Conservation (phyloP, 2,888 invertebrate species). For the Diploptera punctata region DNA sequence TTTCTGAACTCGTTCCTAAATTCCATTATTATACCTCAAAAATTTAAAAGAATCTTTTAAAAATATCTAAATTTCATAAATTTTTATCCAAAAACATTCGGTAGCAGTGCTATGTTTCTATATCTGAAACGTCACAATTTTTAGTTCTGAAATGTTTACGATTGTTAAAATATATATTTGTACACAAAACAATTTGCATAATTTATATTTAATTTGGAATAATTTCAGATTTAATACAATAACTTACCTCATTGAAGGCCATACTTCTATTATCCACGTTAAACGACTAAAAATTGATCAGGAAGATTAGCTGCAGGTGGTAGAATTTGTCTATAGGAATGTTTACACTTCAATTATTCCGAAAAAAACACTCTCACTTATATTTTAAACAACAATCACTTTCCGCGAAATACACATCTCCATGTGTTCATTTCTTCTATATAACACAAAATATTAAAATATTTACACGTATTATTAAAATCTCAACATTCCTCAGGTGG, state of each 20-base stretch:
- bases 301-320: constrained; percentile 26
- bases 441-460: neutral
- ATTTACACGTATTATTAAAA: constrained; percentile 64
- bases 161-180: no score
- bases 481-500: constrained; percentile 71
- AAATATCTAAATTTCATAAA: no score
- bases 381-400: neutral
- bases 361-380: neutral
- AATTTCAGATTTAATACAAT: no score
- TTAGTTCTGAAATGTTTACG: no score
- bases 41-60: no score
- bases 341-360: constrained; percentile 36
- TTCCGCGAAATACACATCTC: constrained; percentile 21
- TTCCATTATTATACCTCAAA: no score
- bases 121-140: no score
- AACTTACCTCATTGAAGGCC: constrained; percentile 81
- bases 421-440: constrained; percentile 1
- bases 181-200: no score
- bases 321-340: constrained; percentile 37
- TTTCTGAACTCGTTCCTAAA: no score
- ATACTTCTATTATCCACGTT: constrained; percentile 59
- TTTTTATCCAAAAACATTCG: no score
- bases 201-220: no score
- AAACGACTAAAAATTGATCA: constrained; percentile 3
- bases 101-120: no score